These are phyloP conservation scores for Odontocerum albicorne DNA, from an alignment of 2,888 invertebrate genomes.

Conservation along the genomic window DNA sequence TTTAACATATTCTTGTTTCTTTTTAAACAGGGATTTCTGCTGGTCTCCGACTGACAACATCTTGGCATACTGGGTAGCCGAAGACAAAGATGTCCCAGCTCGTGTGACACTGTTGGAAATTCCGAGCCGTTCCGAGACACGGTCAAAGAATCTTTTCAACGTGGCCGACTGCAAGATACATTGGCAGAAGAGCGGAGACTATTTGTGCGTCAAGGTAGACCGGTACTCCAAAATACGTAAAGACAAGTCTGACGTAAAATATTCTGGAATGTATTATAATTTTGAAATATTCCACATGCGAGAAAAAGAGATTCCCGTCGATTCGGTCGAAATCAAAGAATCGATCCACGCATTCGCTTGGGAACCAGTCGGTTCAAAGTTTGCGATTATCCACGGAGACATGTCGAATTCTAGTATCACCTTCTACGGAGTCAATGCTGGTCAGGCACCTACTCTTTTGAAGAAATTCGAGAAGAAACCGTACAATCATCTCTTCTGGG, in stretches of 20 bases:
- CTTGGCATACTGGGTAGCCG: conserved; percentile 98
- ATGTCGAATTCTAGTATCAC: conserved; percentile 79
- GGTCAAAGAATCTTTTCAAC: conserved; percentile 95
- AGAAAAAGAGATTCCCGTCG: conserved; percentile 96
- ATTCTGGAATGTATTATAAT: conserved; percentile 96
- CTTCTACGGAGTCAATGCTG: conserved; percentile 90
- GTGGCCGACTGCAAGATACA: conserved; percentile 98
- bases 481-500: conserved; percentile 94
- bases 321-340: conserved; percentile 95
- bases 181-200: conserved; percentile 98
- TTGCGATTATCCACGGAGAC: conserved; percentile 96
- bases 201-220: conserved; percentile 89
- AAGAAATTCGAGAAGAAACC: conserved; percentile 88
- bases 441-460: conserved; percentile 83
- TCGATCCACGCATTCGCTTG: conserved; percentile 94
- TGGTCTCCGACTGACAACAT: conserved; percentile 98
- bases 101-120: conserved; percentile 91
- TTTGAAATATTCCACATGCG: conserved; percentile 99
- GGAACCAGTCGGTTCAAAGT: conserved; percentile 96
- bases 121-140: conserved; percentile 84
- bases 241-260: conserved; percentile 91
- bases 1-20: background rate
- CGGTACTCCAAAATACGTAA: conserved; percentile 88
- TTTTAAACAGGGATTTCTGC: conserved; percentile 75
- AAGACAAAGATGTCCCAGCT: conserved; percentile 95